These are phyloP conservation scores for Heteromyza rotundicornis DNA, from an alignment of 2,888 invertebrate species.

Conservation along the genomic window DNA sequence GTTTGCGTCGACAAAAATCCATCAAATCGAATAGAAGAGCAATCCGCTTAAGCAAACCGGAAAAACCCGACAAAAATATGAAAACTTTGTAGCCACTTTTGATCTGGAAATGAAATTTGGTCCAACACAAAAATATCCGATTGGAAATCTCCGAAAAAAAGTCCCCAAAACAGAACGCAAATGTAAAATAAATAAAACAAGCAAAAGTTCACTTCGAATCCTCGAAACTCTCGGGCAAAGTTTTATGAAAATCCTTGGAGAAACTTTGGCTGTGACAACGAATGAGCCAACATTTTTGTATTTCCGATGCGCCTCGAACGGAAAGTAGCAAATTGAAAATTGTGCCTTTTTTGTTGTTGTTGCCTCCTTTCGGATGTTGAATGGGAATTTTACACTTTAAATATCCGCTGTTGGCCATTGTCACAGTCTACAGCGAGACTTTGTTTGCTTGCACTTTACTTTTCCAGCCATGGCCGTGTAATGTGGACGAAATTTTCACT, in stretches of 20 bases:
- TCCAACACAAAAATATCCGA: too few relatives aligned
- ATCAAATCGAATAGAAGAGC: neutral
- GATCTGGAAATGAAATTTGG: neutral
- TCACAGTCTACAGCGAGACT: too few relatives aligned
- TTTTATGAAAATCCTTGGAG: neutral
- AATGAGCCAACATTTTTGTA: neutral
- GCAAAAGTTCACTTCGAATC: too few relatives aligned
- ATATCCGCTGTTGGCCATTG: neutral
- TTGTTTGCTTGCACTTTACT: too few relatives aligned
- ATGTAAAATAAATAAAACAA: neutral
- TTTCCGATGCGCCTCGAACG: neutral
- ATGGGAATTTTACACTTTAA: neutral
- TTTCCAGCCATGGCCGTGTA: too few relatives aligned
- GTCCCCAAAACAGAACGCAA: too few relatives aligned
- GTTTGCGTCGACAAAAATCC: too few relatives aligned
- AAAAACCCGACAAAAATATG: neutral
- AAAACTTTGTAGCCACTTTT: neutral
- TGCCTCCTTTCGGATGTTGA: neutral
- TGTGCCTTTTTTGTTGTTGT: neutral
- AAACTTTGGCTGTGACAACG: neutral
- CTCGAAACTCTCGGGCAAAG: neutral
- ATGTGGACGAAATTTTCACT: too few relatives aligned
- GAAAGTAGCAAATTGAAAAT: slow-evolving; percentile 1
- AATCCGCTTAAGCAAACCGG: neutral
- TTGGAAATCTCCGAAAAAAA: too few relatives aligned